Percentiles rank a stretch among this genome's conserved stretches.
These are phyloP conservation scores for Hyppa rectilinea DNA, from an alignment of 2,888 invertebrate species.

Conservation along the genomic window DNA sequence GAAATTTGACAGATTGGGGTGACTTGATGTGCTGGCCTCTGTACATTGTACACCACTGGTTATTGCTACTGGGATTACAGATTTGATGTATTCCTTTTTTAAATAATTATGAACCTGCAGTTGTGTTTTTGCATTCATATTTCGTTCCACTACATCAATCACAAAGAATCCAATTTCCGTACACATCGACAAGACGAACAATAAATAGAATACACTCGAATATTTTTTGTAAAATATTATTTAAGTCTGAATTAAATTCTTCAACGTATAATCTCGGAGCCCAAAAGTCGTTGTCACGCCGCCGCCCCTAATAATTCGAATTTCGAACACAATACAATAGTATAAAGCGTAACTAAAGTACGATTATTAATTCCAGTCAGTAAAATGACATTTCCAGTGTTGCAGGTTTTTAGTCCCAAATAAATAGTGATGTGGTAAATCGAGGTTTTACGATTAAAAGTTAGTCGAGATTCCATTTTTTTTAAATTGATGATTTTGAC, in stretches of 20 bases:
- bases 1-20: too few species aligned
- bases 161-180: constrained; percentile 14
- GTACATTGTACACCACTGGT: too few species aligned
- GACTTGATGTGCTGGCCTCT: too few species aligned
- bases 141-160: constrained; percentile 10
- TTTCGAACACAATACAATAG: constrained; percentile 74
- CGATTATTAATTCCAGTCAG: too few species aligned
- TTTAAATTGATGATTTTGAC: too few species aligned
- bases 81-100: too few species aligned
- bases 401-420: too few species aligned
- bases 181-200: constrained; percentile 12
- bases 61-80: too few species aligned
- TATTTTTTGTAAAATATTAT: constrained; percentile 52
- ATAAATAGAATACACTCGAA: constrained; percentile 18
- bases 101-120: neutral
- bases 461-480: too few species aligned
- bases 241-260: constrained; percentile 55
- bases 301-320: constrained; percentile 75
- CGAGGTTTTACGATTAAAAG: too few species aligned
- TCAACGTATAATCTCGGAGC: constrained; percentile 58
- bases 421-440: too few species aligned
- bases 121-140: constrained; percentile 6
- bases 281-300: constrained; percentile 67
- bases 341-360: constrained; percentile 75
- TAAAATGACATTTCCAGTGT: too few species aligned